Conservation (phyloP, 2,797 vertebrate species). For the Oreortyx pictus region DNA sequence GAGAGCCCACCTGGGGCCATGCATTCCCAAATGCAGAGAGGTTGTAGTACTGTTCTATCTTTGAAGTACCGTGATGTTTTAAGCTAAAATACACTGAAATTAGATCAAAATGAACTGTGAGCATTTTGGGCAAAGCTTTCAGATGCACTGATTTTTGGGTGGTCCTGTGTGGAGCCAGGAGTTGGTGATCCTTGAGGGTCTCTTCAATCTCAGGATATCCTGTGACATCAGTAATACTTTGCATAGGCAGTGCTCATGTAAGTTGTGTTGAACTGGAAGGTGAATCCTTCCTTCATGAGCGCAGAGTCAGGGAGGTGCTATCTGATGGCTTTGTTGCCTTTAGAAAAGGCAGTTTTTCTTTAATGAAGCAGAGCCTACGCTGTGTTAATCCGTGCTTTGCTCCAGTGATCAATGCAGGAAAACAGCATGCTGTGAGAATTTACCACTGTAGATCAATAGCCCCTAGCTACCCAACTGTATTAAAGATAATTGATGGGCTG, state of each 20-base stretch:
- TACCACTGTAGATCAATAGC: constrained; percentile 32
- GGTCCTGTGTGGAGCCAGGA: not conserved
- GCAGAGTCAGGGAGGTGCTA: accelerated
- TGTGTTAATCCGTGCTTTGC: not conserved
- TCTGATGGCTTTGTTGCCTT: not conserved
- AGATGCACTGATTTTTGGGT: not conserved
- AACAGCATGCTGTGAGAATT: constrained; percentile 33
- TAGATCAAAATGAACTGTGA: not conserved
- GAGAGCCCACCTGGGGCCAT: accelerated
- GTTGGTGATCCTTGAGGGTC: not conserved
- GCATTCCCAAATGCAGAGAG: not conserved
- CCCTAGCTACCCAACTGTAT: constrained; percentile 27
- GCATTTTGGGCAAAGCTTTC: not conserved
- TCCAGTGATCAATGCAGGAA: not conserved
- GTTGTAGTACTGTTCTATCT: not conserved
- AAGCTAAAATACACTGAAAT: not conserved
- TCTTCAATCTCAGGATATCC: not conserved
- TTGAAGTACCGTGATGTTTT: not conserved
- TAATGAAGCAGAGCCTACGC: not conserved
- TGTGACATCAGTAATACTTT: not conserved
- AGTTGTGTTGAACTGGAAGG: not conserved
- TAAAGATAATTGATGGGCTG: constrained; percentile 45
- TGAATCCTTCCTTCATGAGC: accelerated
- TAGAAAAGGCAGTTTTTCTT: constrained; percentile 17
- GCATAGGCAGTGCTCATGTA: not conserved